These are phyloP conservation scores for Limosa lapponica DNA, from an alignment of 2,797 vertebrate species.

Conservation along the genomic window DNA sequence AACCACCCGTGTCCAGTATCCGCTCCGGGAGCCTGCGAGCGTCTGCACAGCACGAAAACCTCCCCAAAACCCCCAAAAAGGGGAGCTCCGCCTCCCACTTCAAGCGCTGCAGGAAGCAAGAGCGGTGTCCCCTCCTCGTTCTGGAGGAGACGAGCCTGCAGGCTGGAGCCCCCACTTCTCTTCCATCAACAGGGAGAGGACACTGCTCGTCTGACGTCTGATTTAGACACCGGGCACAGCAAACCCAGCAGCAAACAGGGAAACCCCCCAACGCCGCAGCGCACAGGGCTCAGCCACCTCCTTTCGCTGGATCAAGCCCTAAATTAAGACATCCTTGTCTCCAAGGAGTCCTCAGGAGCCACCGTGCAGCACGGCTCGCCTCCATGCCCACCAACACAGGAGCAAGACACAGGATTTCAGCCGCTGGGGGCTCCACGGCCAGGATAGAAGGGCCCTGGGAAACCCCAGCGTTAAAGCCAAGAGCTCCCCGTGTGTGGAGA, in stretches of 20 bases:
- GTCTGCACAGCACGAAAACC: not conserved
- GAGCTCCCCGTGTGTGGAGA: not conserved
- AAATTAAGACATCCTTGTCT: fast-evolving
- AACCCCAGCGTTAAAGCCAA: not conserved
- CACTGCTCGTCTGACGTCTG: fast-evolving
- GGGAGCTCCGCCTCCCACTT: not conserved
- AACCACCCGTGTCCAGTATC: not conserved
- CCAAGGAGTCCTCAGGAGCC: not conserved
- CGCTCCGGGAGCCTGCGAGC: not conserved
- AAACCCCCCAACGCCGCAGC: fast-evolving
- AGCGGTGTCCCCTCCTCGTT: fast-evolving
- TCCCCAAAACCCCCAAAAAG: fast-evolving
- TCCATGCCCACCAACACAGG: not conserved
- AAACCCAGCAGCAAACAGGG: not conserved
- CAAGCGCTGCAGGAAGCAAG: not conserved
- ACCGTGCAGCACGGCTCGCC: fast-evolving
- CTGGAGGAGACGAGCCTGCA: not conserved
- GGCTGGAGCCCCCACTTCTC: not conserved
- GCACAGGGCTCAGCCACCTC: not conserved
- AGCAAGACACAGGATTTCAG: not conserved
- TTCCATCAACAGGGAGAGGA: not conserved
- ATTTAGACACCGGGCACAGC: not conserved
- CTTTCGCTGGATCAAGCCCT: not conserved
- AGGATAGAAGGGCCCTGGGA: not conserved
- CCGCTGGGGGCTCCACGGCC: not conserved